Conservation (phyloP, 2,797 vertebrate genomes). For the Craterocephalus amniculus region DNA sequence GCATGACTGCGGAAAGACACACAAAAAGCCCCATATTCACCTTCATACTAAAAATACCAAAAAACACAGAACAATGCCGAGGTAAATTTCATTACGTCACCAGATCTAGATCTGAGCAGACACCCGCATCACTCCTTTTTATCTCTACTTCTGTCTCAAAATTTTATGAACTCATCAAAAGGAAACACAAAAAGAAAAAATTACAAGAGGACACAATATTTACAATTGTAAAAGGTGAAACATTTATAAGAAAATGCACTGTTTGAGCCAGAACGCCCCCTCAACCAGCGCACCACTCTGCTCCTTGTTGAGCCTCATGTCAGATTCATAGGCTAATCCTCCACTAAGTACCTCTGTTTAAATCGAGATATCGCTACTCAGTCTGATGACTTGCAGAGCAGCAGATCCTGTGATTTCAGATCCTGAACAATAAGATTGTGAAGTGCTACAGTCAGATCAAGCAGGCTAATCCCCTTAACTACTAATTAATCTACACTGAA, state of each 20-base stretch:
- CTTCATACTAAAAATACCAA: slow-evolving; percentile 39
- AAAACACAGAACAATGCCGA: slow-evolving; percentile 69
- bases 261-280: not conserved
- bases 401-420: slow-evolving; percentile 5
- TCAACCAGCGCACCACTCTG: not conserved
- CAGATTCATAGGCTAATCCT: not conserved
- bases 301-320: not conserved
- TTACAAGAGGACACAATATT: slow-evolving; percentile 13
- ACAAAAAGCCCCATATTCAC: slow-evolving; percentile 72
- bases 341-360: slow-evolving; percentile 1
- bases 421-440: slow-evolving; percentile 24
- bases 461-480: not conserved
- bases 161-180: not conserved
- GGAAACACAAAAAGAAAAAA: not conserved
- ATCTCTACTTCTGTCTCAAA: slow-evolving; percentile 9
- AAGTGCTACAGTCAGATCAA: slow-evolving; percentile 33
- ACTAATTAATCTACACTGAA: slow-evolving; percentile 40
- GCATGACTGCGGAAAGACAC: slow-evolving; percentile 96
- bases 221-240: not conserved
- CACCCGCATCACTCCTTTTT: slow-evolving; percentile 7
- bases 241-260: not conserved
- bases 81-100: not conserved
- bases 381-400: not conserved
- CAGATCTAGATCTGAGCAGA: not conserved
- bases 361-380: not conserved